phyloP scores from a whole-genome alignment of 2,113 vertebrate species.

The Machaerirhynchus nigripectus region DNA sequence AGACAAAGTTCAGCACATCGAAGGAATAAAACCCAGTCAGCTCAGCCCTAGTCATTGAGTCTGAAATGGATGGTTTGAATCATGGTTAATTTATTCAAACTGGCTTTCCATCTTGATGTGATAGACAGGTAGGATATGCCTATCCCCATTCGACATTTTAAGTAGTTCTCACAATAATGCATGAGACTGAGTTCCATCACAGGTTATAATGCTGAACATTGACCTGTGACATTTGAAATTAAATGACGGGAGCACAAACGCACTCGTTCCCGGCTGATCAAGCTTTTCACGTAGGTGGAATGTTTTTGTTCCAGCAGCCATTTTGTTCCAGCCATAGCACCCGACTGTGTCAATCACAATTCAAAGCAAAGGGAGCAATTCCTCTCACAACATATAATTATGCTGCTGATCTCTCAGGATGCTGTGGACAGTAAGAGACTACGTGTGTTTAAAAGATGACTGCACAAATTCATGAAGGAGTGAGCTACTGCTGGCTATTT shows the following conservation, averaged over 20 bases:
- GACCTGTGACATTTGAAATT: slow-evolving; percentile 54
- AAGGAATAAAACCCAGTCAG: neutral
- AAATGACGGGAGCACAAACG: neutral
- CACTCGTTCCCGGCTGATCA: neutral
- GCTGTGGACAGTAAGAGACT: neutral
- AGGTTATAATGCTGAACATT: slow-evolving; percentile 40
- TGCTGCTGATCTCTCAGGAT: neutral
- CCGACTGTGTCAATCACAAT: neutral
- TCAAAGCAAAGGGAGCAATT: neutral
- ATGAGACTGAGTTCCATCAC: neutral
- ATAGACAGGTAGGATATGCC: slow-evolving; percentile 18
- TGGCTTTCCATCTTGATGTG: slow-evolving; percentile 14
- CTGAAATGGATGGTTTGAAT: slow-evolving; percentile 12
- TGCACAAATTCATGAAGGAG: neutral
- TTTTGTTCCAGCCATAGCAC: slow-evolving; percentile 37
- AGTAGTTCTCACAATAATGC: slow-evolving; percentile 18
- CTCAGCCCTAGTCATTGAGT: neutral
- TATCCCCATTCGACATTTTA: neutral
- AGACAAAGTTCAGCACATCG: neutral
- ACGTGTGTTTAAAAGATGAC: neutral
- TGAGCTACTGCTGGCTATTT: neutral
- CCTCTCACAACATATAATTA: neutral
- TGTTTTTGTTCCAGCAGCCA: slow-evolving; percentile 21
- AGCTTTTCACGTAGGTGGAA: slow-evolving; percentile 17
- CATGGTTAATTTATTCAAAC: slow-evolving; percentile 54